Base-by-base conservation (phyloP, 2,113 vertebrate genomes). In the Neodon shergylaensis region DNA sequence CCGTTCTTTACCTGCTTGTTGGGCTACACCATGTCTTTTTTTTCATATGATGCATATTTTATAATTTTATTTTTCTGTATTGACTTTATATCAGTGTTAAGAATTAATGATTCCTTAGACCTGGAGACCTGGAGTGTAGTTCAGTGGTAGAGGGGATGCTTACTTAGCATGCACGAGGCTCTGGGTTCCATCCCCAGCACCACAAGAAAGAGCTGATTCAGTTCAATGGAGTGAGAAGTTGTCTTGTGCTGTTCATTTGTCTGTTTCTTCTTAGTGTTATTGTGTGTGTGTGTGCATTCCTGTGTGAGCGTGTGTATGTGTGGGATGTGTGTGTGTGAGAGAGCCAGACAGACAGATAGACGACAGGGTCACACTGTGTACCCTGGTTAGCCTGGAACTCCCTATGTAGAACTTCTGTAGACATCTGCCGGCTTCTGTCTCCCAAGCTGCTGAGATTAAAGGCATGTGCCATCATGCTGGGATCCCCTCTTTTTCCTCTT, bases 41-140 rank as follows among this genome's bases (percentile, higher is more conserved):
- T 85, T 47, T 39, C 9, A 49, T 90, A 16, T 58, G 31, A 36
- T 70, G 42, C 3, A 21, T 61, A 21, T 31, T 63, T 93, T 39
- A 88, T 90, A 74, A 26, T 11, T 84, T 94, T 72, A 7, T 49
- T 91, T 92, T 84, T 93, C 72, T 74, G 74, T 73, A 39, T 77
- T 93, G 70, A 17, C 44, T 86, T 76, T 84, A 63, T 39, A 39
- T 94, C 68, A 74, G 13, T 77, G 26, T 87, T 90, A 93, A 89
- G 61, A 82, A 90, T 88, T 88, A 76, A 52, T 76, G 31, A 65
- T 70, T 91, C 36, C 54, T 82, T 33, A 54, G 58, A 4, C 22
- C 24, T 42, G 26, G 44, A 54, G 58, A 4, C 22, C 24, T 42
- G 26, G 44, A 33, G 16, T 66, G 4, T 70, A 77, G 47, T 16